These are phyloP conservation scores for Drosophila nannoptera DNA, from an alignment of 1,140 invertebrate species.

Conservation along the genomic window DNA sequence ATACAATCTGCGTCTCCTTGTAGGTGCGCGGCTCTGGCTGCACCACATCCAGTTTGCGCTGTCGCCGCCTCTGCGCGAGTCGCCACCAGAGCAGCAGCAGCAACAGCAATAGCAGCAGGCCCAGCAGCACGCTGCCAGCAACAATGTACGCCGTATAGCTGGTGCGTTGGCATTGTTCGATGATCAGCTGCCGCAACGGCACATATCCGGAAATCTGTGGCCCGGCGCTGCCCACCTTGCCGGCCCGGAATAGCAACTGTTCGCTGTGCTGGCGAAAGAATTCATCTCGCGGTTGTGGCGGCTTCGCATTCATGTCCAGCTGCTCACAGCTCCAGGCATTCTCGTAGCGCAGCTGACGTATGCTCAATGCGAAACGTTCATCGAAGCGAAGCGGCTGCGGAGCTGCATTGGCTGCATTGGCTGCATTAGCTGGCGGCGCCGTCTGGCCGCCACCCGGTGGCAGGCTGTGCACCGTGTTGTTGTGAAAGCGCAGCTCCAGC, in stretches of 20 bases:
- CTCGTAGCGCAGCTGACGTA: conserved; percentile 57
- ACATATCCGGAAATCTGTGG: conserved; percentile 4
- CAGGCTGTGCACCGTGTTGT: conserved; percentile 62
- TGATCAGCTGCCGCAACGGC: conserved; percentile 51
- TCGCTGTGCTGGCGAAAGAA: conserved; percentile 68
- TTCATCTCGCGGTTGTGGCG: conserved; percentile 50
- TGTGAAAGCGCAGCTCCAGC: conserved; percentile 70
- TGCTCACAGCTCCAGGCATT: conserved; percentile 64
- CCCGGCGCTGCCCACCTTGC: neutral
- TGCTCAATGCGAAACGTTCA: conserved; percentile 57
- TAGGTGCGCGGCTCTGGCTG: conserved; percentile 89
- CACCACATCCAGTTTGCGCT: conserved; percentile 83
- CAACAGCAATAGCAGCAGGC: conserved; percentile 74
- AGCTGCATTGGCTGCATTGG: neutral
- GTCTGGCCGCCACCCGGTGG: neutral
- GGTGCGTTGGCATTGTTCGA: conserved; percentile 48
- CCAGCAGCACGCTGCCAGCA: conserved; percentile 71
- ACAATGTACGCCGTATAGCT: conserved; percentile 67
- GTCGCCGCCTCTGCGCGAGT: conserved; percentile 76
- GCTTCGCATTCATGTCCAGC: conserved; percentile 55
- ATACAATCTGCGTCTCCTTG: conserved; percentile 90
- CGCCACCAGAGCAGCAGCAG: conserved; percentile 70
- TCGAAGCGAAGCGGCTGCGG: conserved; percentile 56
- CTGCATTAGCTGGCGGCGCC: no score
- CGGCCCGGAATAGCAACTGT: conserved; percentile 47